Percentiles rank a stretch among this genome's conserved stretches.
These are phyloP conservation scores for Mionectes olivaceus DNA, from an alignment of 2,797 vertebrate genomes.

Conservation along the genomic window DNA sequence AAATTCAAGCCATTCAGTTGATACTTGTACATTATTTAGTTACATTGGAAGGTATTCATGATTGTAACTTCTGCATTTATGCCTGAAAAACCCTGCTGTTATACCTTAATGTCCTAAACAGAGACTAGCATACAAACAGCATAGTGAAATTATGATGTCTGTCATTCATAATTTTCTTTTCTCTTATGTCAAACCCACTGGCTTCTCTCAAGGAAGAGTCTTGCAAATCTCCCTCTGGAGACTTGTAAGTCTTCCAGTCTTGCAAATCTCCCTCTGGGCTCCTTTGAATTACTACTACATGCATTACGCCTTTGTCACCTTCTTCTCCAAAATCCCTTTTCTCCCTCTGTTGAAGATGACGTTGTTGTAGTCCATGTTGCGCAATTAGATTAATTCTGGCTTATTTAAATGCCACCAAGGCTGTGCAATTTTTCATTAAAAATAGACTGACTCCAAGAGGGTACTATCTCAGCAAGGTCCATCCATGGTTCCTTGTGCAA, in stretches of 20 bases:
- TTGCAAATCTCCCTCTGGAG: neutral
- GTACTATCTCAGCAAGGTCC: neutral
- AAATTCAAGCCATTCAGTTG: slow-evolving; percentile 1
- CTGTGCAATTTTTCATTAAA: neutral
- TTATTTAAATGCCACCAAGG: neutral
- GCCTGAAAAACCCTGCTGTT: neutral
- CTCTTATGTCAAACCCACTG: neutral
- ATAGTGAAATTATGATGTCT: neutral
- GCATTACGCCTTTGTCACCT: neutral
- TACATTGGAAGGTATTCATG: neutral
- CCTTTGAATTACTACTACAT: neutral
- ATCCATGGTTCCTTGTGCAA: neutral
- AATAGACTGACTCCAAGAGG: neutral
- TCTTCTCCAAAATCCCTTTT: neutral
- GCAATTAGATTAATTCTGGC: neutral
- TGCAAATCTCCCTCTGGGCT: neutral
- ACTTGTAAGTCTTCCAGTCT: neutral
- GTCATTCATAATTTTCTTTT: neutral
- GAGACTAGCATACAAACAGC: neutral
- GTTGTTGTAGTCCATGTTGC: neutral
- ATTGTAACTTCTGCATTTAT: neutral
- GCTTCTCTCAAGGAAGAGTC: neutral
- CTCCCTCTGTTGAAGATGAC: neutral
- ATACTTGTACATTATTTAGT: neutral
- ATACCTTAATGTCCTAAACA: neutral